A percentile compares a stretch with the other conserved stretches of the same genome.
Evolutionary conservation across 2,113 vertebrate genomes (phyloP).

Genomic region (Eptatretus burgeri): DNA sequence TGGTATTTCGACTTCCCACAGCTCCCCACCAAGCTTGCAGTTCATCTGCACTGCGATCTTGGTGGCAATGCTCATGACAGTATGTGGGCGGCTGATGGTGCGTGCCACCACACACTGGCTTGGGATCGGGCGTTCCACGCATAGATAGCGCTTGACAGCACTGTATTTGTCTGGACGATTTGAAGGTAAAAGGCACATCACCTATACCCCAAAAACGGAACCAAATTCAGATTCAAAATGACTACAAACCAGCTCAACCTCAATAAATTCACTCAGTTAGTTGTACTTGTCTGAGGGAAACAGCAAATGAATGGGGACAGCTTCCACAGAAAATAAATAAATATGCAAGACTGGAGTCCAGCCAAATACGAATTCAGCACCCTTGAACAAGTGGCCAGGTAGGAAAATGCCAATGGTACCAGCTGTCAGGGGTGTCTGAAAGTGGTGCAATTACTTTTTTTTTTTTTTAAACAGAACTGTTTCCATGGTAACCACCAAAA

Average conservation of each 20-base stretch:
- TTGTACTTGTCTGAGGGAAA: too few species aligned
- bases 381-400: too few species aligned
- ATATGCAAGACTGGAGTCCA: too few species aligned
- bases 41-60: slow-evolving; percentile 18
- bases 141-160: slow-evolving; percentile 18
- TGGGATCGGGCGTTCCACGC: slow-evolving; percentile 12
- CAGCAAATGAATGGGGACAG: neutral
- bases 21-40: slow-evolving; percentile 19
- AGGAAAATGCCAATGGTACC: too few species aligned
- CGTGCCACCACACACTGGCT: slow-evolving; percentile 18
- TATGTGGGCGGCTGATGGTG: slow-evolving; percentile 15
- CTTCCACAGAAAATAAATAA: neutral
- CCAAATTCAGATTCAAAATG: neutral
- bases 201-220: slow-evolving; percentile 12
- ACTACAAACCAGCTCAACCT: neutral
- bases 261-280: neutral
- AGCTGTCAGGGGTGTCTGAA: too few species aligned
- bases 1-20: slow-evolving; percentile 21
- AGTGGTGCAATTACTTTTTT: too few species aligned
- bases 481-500: too few species aligned
- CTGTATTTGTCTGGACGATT: slow-evolving; percentile 16
- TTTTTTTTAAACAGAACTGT: too few species aligned
- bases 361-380: too few species aligned
- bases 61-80: slow-evolving; percentile 15
- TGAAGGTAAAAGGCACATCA: slow-evolving; percentile 18